Evolutionary conservation across 1,140 invertebrate species (phyloP), one percentile per base, ranked within the genome.

Genomic region (Choristoneura fumiferana): DNA sequence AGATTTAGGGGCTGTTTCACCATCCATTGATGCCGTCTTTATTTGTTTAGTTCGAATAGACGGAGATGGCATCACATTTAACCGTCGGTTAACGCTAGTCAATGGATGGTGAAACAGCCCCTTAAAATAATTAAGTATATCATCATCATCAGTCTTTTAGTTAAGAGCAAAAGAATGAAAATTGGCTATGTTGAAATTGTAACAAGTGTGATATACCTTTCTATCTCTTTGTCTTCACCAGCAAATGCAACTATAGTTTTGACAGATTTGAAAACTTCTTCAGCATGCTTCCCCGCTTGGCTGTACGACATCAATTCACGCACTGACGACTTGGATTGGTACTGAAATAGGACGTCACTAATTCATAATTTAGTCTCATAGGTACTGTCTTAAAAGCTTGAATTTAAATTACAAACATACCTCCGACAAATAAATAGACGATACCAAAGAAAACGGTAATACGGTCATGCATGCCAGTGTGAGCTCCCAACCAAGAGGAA

Each of bases 401-500:
- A 6, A 3, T 6, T 3, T 6, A 29, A 29, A 29, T 29, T 6
- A 2, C 8, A 4, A 58, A 75, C 73, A 78, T 73, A 90, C 89
- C 57, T 84, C 87, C 6, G 86, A 80, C 34, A 90, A 62, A 3
- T 81, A 45, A 1, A 86, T 73, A 4, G 89, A 84, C 6, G 81
- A 81, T 0, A 74, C 69, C 4, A 90, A 73, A 10, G 87, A 89
- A 39, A 90, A 84, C 0, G 89, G 89, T 13, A 88, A 76, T 9
- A 89, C 84, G 1, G 80, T 78, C 2, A 84, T 65, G 49, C 98
- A 95, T 8, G 96, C 92, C 4, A 96, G 86, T 0, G 96, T 95
- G 8, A 98, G 82, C 77, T 95, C 92, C 96, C 96, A 98, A 39
- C 95, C 95, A 59, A 93, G 92, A 6, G 93, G 87, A 60, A 97